Conservation (phyloP, 2,113 vertebrate genomes). For the Copsychus sechellarum region DNA sequence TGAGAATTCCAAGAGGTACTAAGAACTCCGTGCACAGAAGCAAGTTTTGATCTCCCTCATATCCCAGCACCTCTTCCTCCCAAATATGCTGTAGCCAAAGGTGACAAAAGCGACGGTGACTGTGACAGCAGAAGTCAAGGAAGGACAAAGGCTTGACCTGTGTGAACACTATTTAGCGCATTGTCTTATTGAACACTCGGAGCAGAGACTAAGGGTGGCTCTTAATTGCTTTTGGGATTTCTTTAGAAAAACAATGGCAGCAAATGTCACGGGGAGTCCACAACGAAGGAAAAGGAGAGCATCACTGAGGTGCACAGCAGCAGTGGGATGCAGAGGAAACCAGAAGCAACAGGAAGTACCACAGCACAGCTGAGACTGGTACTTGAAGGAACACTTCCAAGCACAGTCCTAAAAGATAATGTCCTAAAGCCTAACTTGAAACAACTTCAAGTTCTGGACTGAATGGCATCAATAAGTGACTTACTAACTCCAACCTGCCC, state of each 20-base stretch:
- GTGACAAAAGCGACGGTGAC: fast-evolving
- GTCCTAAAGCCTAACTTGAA: not conserved
- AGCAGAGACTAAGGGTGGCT: not conserved
- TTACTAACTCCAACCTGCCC: not conserved
- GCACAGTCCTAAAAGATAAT: not conserved
- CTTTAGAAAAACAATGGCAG: not conserved
- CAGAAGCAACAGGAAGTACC: not conserved
- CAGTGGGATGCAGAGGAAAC: not conserved
- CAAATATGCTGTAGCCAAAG: fast-evolving
- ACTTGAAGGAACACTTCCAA: not conserved
- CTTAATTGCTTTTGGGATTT: not conserved
- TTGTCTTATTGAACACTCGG: not conserved
- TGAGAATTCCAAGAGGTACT: not conserved
- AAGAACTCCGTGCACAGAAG: not conserved
- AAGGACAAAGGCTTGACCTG: not conserved
- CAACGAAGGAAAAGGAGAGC: not conserved
- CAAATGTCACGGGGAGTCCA: not conserved
- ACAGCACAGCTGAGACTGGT: not conserved
- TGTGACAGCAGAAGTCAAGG: not conserved
- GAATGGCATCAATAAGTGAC: fast-evolving
- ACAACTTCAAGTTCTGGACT: too few species aligned
- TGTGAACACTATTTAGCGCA: not conserved
- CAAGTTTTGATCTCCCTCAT: not conserved
- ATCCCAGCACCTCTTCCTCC: not conserved
- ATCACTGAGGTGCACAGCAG: not conserved